A percentile compares a stretch with the other conserved stretches of the same genome.
Evolutionary conservation across 2,113 vertebrate species (phyloP).

Genomic region (Neomonachus schauinslandi): DNA sequence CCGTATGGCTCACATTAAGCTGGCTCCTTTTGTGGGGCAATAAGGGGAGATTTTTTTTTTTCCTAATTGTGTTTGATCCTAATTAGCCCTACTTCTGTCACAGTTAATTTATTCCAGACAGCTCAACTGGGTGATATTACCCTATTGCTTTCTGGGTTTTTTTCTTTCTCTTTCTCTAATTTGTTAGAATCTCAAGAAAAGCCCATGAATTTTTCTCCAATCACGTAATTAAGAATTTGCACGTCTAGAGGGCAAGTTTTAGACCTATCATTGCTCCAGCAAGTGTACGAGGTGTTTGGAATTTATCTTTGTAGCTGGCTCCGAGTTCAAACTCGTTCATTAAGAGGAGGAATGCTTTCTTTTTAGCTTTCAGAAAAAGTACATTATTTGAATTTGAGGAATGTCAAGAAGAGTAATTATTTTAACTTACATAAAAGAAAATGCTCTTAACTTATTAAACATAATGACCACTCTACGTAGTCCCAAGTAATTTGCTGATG

Average conservation of each 20-base stretch:
- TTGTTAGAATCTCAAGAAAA: conserved; percentile 40
- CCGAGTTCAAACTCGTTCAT: conserved; percentile 41
- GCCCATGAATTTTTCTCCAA: conserved; percentile 35
- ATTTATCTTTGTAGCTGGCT: conserved; percentile 21
- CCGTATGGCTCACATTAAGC: conserved; percentile 4
- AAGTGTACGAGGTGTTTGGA: not conserved
- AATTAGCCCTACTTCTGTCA: conserved; percentile 71
- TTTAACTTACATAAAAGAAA: conserved; percentile 47
- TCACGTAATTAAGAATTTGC: conserved; percentile 34
- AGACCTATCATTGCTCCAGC: not conserved
- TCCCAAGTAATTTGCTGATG: not conserved
- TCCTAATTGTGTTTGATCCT: conserved; percentile 16
- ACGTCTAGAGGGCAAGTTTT: not conserved
- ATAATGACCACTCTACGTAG: not conserved
- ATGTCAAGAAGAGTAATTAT: conserved; percentile 39
- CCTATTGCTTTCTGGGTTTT: not conserved
- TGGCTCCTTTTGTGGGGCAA: conserved; percentile 21
- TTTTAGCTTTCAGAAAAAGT: conserved; percentile 25
- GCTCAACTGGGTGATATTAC: conserved; percentile 10
- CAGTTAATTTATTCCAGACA: conserved; percentile 40
- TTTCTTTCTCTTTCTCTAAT: not conserved
- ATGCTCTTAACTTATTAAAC: not conserved
- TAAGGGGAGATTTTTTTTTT: not conserved
- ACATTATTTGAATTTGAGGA: conserved; percentile 33
- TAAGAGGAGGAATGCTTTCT: conserved; percentile 26